These are phyloP conservation scores for Oryctes rhinoceros DNA, from an alignment of 1,140 invertebrate species.

Conservation along the genomic window DNA sequence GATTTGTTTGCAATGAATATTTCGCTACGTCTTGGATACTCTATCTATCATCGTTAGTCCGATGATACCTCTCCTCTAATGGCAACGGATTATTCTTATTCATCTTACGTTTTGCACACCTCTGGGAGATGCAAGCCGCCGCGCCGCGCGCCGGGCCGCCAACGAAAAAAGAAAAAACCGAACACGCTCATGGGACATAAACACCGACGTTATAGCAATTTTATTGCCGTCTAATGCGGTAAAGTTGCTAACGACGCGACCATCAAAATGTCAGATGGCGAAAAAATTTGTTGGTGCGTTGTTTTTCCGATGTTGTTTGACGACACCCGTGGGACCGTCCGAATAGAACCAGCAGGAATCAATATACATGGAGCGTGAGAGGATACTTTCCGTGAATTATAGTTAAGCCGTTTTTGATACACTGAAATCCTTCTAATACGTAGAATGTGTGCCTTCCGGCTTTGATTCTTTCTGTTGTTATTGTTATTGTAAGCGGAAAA, in stretches of 20 bases:
- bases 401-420: conserved; percentile 18
- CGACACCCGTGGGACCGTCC: conserved; percentile 4
- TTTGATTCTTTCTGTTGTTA: too few relatives aligned
- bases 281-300: conserved; percentile 26
- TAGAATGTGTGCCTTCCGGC: too few relatives aligned
- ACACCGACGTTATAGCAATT: conserved; percentile 27
- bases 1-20: too few relatives aligned
- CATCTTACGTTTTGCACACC: too few relatives aligned
- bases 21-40: too few relatives aligned
- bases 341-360: neutral
- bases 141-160: neutral
- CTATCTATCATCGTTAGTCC: too few relatives aligned
- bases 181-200: conserved; percentile 6
- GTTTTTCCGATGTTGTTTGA: conserved; percentile 19
- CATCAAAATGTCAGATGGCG: conserved; percentile 32
- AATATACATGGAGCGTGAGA: neutral
- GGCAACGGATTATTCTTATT: too few relatives aligned
- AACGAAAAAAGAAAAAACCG: neutral
- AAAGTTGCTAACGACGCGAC: conserved; percentile 29
- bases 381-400: conserved; percentile 15
- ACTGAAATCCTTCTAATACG: neutral
- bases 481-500: too few relatives aligned
- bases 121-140: too few relatives aligned
- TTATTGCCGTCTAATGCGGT: conserved; percentile 34
- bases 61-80: too few relatives aligned